phyloP scores from a whole-genome alignment of 2,797 vertebrate species.

The Cynodonichthys magdalenae region DNA sequence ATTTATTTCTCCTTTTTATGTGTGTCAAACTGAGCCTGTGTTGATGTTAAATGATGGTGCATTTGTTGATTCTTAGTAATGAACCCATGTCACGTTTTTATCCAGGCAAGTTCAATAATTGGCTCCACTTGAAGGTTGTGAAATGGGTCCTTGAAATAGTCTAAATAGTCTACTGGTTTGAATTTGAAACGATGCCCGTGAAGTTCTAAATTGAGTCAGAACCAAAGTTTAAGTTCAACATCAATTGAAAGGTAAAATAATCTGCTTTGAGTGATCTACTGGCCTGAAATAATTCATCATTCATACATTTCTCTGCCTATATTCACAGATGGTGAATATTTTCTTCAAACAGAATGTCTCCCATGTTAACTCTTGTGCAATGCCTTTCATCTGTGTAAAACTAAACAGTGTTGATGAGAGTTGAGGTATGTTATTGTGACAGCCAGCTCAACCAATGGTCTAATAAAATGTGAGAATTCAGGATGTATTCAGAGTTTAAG shows the following conservation, averaged over 20 bases:
- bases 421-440: slow-evolving; percentile 60
- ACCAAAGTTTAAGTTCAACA: slow-evolving; percentile 8
- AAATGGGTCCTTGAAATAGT: slow-evolving; percentile 9
- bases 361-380: slow-evolving; percentile 40
- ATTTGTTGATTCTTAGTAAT: slow-evolving; percentile 45
- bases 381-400: slow-evolving; percentile 50
- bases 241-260: slow-evolving; percentile 5
- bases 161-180: slow-evolving; percentile 8
- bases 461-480: slow-evolving; percentile 75
- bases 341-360: slow-evolving; percentile 32
- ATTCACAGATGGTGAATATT: slow-evolving; percentile 30
- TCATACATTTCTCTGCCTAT: slow-evolving; percentile 31
- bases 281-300: slow-evolving; percentile 1
- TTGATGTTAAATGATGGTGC: slow-evolving; percentile 39
- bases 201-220: slow-evolving; percentile 32
- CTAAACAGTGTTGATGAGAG: slow-evolving; percentile 37
- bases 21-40: slow-evolving; percentile 65
- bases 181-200: slow-evolving; percentile 19
- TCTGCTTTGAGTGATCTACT: slow-evolving; percentile 1
- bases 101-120: not conserved
- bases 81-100: slow-evolving; percentile 25
- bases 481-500: slow-evolving; percentile 49
- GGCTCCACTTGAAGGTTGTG: slow-evolving; percentile 3
- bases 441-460: slow-evolving; percentile 52
- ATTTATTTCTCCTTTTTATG: slow-evolving; percentile 70